These are phyloP conservation scores for Anastrepha ludens DNA, from an alignment of 1,140 invertebrate species.

Conservation along the genomic window DNA sequence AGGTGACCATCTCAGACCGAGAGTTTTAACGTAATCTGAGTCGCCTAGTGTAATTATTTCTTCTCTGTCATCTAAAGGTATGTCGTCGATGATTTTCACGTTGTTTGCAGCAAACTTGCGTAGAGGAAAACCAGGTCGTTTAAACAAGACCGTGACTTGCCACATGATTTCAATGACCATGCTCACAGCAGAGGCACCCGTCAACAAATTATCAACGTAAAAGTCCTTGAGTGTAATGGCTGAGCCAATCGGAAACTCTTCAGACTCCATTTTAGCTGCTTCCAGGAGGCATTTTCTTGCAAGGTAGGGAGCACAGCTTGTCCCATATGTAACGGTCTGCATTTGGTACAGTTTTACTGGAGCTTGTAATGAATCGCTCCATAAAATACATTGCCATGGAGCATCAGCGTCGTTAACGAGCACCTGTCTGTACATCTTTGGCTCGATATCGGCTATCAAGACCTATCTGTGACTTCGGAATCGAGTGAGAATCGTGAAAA, in stretches of 20 bases:
- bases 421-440: constrained; percentile 32
- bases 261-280: neutral
- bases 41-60: constrained; percentile 17
- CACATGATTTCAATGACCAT: constrained; percentile 58
- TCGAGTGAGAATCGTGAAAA: neutral
- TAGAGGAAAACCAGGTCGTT: constrained; percentile 59
- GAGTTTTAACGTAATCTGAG: neutral
- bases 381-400: constrained; percentile 8
- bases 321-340: constrained; percentile 2
- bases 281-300: neutral
- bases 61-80: neutral
- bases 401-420: neutral
- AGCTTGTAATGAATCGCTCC: neutral
- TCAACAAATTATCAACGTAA: constrained; percentile 75
- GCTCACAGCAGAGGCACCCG: constrained; percentile 63
- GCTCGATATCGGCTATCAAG: neutral
- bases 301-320: neutral
- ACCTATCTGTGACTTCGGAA: neutral
- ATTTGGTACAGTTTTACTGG: neutral
- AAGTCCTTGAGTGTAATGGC: constrained; percentile 62
- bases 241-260: constrained; percentile 2
- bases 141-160: constrained; percentile 60
- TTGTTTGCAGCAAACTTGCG: constrained; percentile 65
- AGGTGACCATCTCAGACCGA: constrained; percentile 44
- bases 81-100: neutral